Evolutionary conservation across 2,888 invertebrate species (phyloP).

Genomic region (Plebejus anna): DNA sequence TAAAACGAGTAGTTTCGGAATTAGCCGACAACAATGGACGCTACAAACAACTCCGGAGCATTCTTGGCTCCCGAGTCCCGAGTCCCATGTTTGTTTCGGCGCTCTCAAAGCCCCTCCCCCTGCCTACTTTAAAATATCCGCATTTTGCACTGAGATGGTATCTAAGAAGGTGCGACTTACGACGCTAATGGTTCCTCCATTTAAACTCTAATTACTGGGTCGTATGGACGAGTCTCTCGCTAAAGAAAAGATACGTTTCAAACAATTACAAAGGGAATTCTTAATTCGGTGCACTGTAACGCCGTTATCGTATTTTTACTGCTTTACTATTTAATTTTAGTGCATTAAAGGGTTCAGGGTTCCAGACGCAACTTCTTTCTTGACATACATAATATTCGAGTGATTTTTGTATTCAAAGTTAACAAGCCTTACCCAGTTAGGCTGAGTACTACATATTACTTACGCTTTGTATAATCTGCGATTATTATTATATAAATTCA

Average conservation of each 20-base stretch:
- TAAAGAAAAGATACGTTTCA: constrained; percentile 26
- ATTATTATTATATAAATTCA: no score
- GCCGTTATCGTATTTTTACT: neutral
- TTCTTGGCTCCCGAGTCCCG: constrained; percentile 45
- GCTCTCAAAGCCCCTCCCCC: constrained; percentile 41
- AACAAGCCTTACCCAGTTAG: neutral
- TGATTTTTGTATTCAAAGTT: neutral
- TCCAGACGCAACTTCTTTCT: neutral
- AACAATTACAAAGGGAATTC: constrained; percentile 23
- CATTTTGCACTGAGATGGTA: constrained; percentile 29
- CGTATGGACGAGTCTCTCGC: constrained; percentile 26
- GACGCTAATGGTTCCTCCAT: constrained; percentile 29
- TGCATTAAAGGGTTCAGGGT: neutral
- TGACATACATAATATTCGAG: neutral
- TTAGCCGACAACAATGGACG: constrained; percentile 47
- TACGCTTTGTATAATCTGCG: neutral
- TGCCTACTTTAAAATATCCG: constrained; percentile 28
- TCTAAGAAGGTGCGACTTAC: constrained; percentile 31
- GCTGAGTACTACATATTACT: neutral
- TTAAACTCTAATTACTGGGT: constrained; percentile 29
- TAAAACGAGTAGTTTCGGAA: constrained; percentile 42
- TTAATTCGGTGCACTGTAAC: constrained; percentile 1
- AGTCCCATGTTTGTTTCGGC: constrained; percentile 57
- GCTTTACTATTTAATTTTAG: neutral
- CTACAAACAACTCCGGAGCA: constrained; percentile 44